Base-by-base conservation (phyloP, 1,140 invertebrate species). In the Trachymyrmex septentrionalis region DNA sequence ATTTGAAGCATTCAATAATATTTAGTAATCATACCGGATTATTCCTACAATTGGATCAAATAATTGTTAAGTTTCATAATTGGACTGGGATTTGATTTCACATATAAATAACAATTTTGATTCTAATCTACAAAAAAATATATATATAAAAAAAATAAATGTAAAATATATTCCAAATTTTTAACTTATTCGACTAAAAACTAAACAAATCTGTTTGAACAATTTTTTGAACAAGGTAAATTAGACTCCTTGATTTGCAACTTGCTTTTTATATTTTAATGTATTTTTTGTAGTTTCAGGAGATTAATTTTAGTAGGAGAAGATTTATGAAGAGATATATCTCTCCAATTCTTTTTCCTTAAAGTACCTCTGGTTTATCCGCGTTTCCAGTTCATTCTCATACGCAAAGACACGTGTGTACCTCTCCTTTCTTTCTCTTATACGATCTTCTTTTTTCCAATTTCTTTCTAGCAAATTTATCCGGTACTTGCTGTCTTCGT, bases 401-500 rank as follows among this genome's bases (percentile, higher is more conserved):
- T 84, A 84, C 38, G 44, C 24, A 30, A 67, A 38, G 80, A 84
- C 80, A 61, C 55, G 57, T 75, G 57, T 50, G 69, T 19, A 34
- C 55, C 27, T 61, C 19, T 61, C 67, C 19, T 27, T 50, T 61
- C 44, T 75, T 24, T 69, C 38, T 69, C 66, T 69, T 69, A 24
- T 21, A 30, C 55, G 9, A 10, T 82, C 38, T 73, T 61, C 38
- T 34, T 61, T 48, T 63, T 59, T 27, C 69, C 80, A 84, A 84
- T 82, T 88, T 87, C 78, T 88, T 85, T 69, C 48, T 53, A 50
- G 57, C 82, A 89, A 88, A 89, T 89, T 89, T 88, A 89, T 88
- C 80, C 66, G 81, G 63, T 38, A 72, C 84, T 71, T 82, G 50
- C 71, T 77, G 86, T 85, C 61, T 55, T 85, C 44, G 59, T 72